phyloP scores from a whole-genome alignment of 2,888 invertebrate genomes.

The Bellardia bayeri region DNA sequence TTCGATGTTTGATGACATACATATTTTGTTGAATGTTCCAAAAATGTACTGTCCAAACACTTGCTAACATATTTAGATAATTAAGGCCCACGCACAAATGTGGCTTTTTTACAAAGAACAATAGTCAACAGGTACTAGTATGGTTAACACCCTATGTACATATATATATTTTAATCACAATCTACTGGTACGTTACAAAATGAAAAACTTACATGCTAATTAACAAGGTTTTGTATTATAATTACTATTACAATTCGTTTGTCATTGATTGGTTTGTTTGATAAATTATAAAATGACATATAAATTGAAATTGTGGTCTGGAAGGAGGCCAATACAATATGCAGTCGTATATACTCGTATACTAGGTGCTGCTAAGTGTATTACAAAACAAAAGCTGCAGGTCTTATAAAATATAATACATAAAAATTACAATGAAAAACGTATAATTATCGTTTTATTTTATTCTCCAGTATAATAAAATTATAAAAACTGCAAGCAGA shows the following conservation, averaged over 20 bases:
- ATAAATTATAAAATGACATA: conserved; percentile 20
- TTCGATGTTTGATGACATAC: neutral
- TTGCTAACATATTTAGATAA: too few species aligned
- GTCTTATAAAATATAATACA: too few species aligned
- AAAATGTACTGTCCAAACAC: neutral
- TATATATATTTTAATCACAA: conserved; percentile 6
- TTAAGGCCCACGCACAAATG: neutral
- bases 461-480: too few species aligned
- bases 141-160: neutral
- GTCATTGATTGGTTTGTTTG: conserved; percentile 16
- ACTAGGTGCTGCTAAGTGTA: too few species aligned
- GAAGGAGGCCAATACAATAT: neutral
- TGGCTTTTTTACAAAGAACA: neutral
- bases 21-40: neutral
- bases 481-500: too few species aligned
- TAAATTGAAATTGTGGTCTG: neutral
- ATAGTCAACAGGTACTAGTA: conserved; percentile 16
- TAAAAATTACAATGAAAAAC: too few species aligned
- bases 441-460: too few species aligned
- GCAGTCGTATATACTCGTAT: neutral
- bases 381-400: too few species aligned
- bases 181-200: neutral
- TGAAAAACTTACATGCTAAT: conserved; percentile 3
- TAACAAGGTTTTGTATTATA: conserved; percentile 11
- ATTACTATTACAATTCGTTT: conserved; percentile 14